These are phyloP conservation scores for Catocala nupta DNA, from an alignment of 2,888 invertebrate genomes.

Conservation along the genomic window DNA sequence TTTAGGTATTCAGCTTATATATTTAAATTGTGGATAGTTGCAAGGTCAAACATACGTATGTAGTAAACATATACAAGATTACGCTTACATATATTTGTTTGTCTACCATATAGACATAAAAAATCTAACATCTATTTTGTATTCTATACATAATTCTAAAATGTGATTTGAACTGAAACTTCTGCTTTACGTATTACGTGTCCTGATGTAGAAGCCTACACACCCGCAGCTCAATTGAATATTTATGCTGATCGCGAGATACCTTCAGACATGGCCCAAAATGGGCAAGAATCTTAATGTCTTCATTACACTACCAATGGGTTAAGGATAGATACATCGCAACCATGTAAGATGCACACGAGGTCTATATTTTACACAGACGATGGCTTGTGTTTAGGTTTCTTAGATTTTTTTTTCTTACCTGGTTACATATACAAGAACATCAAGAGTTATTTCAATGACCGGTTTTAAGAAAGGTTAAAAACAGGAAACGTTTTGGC, in stretches of 20 bases:
- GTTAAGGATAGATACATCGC: conserved; percentile 45
- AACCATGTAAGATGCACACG: conserved; percentile 27
- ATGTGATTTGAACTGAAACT: conserved; percentile 11
- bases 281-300: conserved; percentile 74
- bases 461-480: too few species aligned
- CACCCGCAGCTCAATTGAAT: conserved; percentile 38
- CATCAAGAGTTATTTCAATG: too few species aligned
- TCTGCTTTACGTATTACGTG: conserved; percentile 12
- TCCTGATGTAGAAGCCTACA: conserved; percentile 26
- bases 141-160: neutral
- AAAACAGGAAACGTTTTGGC: too few species aligned
- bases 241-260: conserved; percentile 41
- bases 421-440: too few species aligned
- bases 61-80: too few species aligned
- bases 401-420: too few species aligned
- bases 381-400: neutral
- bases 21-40: too few species aligned
- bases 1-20: too few species aligned
- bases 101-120: conserved; percentile 12
- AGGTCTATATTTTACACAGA: conserved; percentile 26
- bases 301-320: conserved; percentile 67
- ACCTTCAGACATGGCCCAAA: conserved; percentile 52
- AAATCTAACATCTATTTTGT: neutral
- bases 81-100: too few species aligned
- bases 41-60: too few species aligned